Percentiles rank a stretch among this genome's conserved stretches.
phyloP scores from a whole-genome alignment of 1,140 invertebrate species.

The Vanessa atalanta region DNA sequence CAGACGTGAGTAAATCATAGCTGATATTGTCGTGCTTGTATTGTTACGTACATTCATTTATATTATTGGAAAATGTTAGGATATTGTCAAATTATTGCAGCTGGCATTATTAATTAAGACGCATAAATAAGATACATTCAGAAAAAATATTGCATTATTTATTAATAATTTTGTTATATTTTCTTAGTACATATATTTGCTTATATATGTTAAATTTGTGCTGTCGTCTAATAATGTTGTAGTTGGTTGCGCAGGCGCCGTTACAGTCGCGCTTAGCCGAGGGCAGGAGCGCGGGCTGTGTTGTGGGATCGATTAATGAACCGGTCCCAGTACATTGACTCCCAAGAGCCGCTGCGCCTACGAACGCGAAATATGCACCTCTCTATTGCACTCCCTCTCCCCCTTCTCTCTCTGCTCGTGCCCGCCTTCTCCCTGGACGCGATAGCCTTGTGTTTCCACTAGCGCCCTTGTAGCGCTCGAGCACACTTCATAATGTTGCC shows the following conservation, averaged over 20 bases:
- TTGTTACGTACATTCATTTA: conserved; percentile 38
- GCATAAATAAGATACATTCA: no score
- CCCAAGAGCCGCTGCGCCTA: conserved; percentile 64
- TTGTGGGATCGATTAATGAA: conserved; percentile 76
- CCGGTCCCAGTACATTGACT: conserved; percentile 77
- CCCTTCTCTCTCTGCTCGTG: not conserved
- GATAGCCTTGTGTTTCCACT: conserved; percentile 41
- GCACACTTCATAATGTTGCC: conserved; percentile 25
- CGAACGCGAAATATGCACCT: conserved; percentile 66
- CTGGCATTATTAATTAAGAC: not conserved
- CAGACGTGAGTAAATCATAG: conserved; percentile 39
- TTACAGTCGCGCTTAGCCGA: conserved; percentile 71
- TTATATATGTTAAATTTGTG: not conserved
- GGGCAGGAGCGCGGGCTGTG: conserved; percentile 67
- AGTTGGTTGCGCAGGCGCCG: conserved; percentile 62
- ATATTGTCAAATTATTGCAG: conserved; percentile 17
- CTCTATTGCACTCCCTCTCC: conserved; percentile 45
- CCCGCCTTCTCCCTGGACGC: conserved; percentile 30
- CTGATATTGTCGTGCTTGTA: conserved; percentile 31
- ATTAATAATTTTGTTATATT: no score
- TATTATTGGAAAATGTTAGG: conserved; percentile 34
- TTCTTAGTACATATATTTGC: no score
- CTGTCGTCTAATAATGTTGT: conserved; percentile 22
- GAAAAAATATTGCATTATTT: no score
- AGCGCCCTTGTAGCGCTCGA: conserved; percentile 39